Evolutionary conservation across 2,888 invertebrate species (phyloP).

Genomic region (Eristalis pertinax): DNA sequence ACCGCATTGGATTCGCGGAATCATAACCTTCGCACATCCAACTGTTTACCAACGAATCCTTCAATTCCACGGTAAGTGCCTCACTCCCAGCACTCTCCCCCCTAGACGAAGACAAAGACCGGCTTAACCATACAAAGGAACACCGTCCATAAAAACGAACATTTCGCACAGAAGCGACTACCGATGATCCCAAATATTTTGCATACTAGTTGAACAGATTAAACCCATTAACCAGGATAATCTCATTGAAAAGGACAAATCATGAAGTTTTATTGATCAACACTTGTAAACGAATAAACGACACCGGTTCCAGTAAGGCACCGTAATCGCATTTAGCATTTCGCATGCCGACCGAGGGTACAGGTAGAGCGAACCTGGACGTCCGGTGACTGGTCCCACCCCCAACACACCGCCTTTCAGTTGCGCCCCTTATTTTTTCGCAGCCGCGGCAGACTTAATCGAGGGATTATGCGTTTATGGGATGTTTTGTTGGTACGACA

Average conservation of each 20-base stretch:
- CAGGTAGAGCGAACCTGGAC: not conserved
- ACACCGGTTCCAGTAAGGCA: slow-evolving; percentile 54
- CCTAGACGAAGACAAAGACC: slow-evolving; percentile 34
- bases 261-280: slow-evolving; percentile 80
- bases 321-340: slow-evolving; percentile 49
- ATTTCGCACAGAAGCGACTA: slow-evolving; percentile 51
- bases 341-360: not conserved
- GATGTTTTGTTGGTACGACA: slow-evolving; percentile 67
- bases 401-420: slow-evolving; percentile 2
- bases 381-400: slow-evolving; percentile 13
- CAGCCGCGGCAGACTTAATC: slow-evolving; percentile 41
- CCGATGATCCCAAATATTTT: slow-evolving; percentile 61
- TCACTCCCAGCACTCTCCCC: slow-evolving; percentile 30
- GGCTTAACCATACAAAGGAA: slow-evolving; percentile 41
- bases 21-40: not conserved
- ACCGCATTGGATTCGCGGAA: slow-evolving; percentile 13
- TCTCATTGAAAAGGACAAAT: slow-evolving; percentile 78
- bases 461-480: slow-evolving; percentile 69
- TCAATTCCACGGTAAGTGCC: slow-evolving; percentile 40
- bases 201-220: slow-evolving; percentile 72
- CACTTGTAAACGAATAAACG: slow-evolving; percentile 80
- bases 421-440: slow-evolving; percentile 32
- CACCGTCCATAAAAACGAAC: slow-evolving; percentile 53
- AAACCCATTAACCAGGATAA: slow-evolving; percentile 78
- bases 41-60: slow-evolving; percentile 31